phyloP scores from a whole-genome alignment of 2,113 vertebrate genomes.

The Electrona antarctica region DNA sequence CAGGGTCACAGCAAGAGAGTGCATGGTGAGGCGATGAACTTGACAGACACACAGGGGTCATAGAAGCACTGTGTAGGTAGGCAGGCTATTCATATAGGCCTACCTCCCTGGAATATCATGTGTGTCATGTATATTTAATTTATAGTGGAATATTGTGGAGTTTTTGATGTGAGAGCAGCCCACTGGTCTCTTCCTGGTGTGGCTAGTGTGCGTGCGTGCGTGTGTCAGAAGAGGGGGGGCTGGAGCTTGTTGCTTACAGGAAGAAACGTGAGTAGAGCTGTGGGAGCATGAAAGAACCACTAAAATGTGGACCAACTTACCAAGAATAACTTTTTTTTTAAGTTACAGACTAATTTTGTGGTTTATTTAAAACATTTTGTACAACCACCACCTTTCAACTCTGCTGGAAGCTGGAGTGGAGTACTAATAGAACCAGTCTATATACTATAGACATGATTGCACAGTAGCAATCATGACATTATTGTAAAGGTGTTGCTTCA shows the following conservation, averaged over 20 bases:
- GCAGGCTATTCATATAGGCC: constrained; percentile 12
- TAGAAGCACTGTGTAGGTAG: neutral
- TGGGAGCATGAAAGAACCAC: constrained; percentile 18
- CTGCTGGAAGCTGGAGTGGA: constrained; percentile 17
- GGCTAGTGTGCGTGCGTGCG: neutral
- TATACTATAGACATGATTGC: constrained; percentile 28
- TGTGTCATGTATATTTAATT: constrained; percentile 42
- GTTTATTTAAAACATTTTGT: neutral
- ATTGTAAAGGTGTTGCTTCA: neutral
- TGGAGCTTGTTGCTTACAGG: constrained; percentile 10
- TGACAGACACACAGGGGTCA: neutral
- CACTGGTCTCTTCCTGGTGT: constrained; percentile 8
- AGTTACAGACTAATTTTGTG: neutral
- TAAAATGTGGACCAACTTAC: constrained; percentile 4
- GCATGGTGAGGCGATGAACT: neutral
- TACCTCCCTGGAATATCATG: constrained; percentile 29
- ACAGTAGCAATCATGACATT: constrained; percentile 28
- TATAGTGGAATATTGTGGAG: constrained; percentile 37
- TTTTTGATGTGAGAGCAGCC: constrained; percentile 26
- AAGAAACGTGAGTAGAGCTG: constrained; percentile 33
- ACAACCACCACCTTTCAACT: constrained; percentile 34
- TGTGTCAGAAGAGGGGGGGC: constrained; percentile 3
- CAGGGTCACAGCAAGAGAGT: neutral
- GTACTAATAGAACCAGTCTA: neutral
- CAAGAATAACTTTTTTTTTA: neutral